Evolutionary conservation across 1,140 invertebrate genomes (phyloP).

Genomic region (Caerostris extrusa): DNA sequence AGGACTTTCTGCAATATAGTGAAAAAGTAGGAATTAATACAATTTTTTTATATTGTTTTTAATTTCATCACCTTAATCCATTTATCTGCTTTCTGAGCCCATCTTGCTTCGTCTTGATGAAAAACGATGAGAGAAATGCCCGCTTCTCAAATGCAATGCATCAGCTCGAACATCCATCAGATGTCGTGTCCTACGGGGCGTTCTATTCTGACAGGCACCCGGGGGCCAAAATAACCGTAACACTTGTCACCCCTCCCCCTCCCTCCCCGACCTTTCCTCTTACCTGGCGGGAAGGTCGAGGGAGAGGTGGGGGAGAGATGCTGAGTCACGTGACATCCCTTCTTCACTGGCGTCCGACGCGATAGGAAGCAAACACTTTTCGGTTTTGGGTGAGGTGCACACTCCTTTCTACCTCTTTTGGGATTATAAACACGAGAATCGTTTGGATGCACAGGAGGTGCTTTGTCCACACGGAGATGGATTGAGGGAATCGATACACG

Average conservation of each 20-base stretch:
- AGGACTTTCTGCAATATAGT: too few relatives aligned
- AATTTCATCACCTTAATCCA: too few relatives aligned
- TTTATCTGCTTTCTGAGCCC: too few relatives aligned
- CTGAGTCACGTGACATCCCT: constrained; percentile 25
- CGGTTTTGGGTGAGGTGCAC: background rate
- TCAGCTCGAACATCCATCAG: background rate
- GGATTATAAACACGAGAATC: background rate
- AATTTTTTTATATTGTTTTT: too few relatives aligned
- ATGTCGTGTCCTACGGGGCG: background rate
- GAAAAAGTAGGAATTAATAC: too few relatives aligned
- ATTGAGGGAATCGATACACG: background rate
- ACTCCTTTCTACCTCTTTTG: background rate
- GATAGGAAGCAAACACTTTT: background rate
- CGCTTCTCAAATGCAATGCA: background rate
- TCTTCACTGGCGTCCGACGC: background rate
- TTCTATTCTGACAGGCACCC: background rate
- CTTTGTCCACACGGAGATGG: background rate
- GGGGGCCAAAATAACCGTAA: constrained; percentile 7
- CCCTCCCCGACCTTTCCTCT: background rate
- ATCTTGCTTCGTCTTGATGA: too few relatives aligned
- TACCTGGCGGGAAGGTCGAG: background rate
- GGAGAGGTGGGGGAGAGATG: background rate
- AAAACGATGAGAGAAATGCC: too few relatives aligned
- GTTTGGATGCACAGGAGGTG: background rate
- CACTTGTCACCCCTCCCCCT: background rate